Base-by-base conservation (phyloP, 2,113 vertebrate genomes). In the Oryzias curvinotus region DNA sequence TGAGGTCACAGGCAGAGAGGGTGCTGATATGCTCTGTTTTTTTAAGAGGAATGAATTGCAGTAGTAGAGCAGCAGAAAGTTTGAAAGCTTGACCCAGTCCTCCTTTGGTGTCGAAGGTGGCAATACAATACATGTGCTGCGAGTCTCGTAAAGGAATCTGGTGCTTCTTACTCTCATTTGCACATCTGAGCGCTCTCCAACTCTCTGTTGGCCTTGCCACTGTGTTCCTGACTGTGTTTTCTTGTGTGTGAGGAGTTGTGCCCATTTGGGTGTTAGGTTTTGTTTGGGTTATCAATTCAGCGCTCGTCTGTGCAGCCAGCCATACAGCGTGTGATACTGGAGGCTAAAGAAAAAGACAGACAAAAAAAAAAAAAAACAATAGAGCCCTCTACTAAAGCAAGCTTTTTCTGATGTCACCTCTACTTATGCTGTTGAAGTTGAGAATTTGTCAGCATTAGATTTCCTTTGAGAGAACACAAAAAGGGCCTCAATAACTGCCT, bases 131-230 rank as follows among this genome's bases (percentile, higher is more conserved):
- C 65, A 7, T 73, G 81, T 44, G 48, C 51, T 18, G 42, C 53
- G 75, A 78, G 62, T 56, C 77, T 76, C 85, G 80, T 73, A 73
- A 78, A 67, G 77, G 73, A 81, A 85, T 83, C 64, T 65, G 73
- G 75, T 78, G 85, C 58, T 57, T 68, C 70, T 80, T 63, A 66
- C 68, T 54, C 62, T 89, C 75, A 86, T 83, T 75, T 89, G 69
- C 87, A 91, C 87, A 85, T 89, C 89, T 84, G 69, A 90, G 85
- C 74, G 52, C 44, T 75, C 78, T 80, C 19, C n/a, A 54, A 71
- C 67, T 68, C 58, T 84, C 68, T 62, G 55, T 58, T 58, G 62
- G 72, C 42, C 54, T 44, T 7, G 21, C 15, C 58, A 17, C 60
- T 46, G 60, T 75, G 77, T 59, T 70, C 65, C 7, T 50, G 30